Evolutionary conservation across 2,888 invertebrate species (phyloP).

Genomic region (Troglohyphantes excavatus): DNA sequence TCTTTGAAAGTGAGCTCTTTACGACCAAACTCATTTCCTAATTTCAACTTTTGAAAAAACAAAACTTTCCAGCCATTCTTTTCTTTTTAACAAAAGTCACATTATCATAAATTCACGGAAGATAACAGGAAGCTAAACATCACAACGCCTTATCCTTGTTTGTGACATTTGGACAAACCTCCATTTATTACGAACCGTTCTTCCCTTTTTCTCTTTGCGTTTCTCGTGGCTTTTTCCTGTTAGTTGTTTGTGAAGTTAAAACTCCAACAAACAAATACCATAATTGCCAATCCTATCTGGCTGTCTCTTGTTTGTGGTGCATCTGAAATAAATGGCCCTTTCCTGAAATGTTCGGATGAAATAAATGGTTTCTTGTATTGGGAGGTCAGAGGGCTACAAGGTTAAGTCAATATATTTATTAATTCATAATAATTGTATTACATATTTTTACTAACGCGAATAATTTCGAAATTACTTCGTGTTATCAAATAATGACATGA

Average conservation of each 20-base stretch:
- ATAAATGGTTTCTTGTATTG: background rate
- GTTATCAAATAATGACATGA: too few species aligned
- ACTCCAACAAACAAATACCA: conserved; percentile 22
- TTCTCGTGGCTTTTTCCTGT: background rate
- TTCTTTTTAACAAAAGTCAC: background rate
- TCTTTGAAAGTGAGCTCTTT: background rate
- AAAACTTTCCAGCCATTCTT: background rate
- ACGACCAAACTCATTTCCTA: background rate
- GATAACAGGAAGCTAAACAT: conserved; percentile 20
- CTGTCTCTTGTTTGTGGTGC: conserved; percentile 19
- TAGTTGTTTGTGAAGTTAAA: conserved; percentile 38
- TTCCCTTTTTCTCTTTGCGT: background rate
- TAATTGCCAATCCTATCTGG: conserved; percentile 31
- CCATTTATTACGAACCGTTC: background rate
- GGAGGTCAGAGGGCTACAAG: background rate
- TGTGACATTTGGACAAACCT: conserved; percentile 17
- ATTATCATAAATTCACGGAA: background rate
- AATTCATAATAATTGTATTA: too few species aligned
- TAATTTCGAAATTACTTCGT: too few species aligned
- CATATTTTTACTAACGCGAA: too few species aligned
- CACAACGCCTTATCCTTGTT: conserved; percentile 1
- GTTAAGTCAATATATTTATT: conserved; percentile 1
- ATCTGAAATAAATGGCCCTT: conserved; percentile 7
- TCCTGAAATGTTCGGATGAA: background rate
- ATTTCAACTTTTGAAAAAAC: background rate